Percentiles rank a stretch among this genome's conserved stretches.
phyloP scores from a whole-genome alignment of 2,888 invertebrate genomes.

The Acleris sparsana region DNA sequence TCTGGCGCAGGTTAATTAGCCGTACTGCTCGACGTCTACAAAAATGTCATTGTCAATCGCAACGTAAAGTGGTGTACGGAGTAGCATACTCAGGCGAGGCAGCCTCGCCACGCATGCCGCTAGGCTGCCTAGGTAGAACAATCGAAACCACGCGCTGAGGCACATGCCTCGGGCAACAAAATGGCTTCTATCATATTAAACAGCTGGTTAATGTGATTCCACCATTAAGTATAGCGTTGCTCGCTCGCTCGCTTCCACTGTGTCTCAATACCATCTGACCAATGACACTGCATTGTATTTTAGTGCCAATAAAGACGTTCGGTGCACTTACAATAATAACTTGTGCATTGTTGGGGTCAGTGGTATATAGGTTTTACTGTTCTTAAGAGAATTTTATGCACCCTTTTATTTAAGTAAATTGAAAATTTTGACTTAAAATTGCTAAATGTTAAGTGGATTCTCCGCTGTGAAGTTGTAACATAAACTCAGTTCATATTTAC shows the following conservation, averaged over 20 bases:
- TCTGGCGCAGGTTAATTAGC: too few species aligned
- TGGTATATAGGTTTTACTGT: conserved; percentile 26
- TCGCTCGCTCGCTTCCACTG: conserved; percentile 2
- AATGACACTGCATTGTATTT: conserved; percentile 34
- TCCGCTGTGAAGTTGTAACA: neutral
- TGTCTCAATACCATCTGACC: conserved; percentile 2
- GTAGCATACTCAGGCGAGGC: too few species aligned
- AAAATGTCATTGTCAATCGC: too few species aligned
- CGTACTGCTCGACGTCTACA: too few species aligned
- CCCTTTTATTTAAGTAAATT: conserved; percentile 20
- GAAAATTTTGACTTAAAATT: conserved; percentile 5
- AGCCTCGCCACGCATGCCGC: too few species aligned
- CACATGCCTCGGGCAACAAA: too few species aligned
- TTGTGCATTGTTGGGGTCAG: conserved; percentile 34
- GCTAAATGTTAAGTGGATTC: neutral
- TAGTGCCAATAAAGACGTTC: conserved; percentile 38
- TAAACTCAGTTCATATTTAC: neutral
- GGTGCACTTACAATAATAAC: conserved; percentile 33
- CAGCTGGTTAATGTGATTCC: too few species aligned
- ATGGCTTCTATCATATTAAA: too few species aligned
- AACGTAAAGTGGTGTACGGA: too few species aligned
- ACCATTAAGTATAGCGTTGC: too few species aligned
- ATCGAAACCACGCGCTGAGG: too few species aligned
- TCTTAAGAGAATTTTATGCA: conserved; percentile 20
- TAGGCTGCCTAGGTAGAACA: too few species aligned